Evolutionary conservation across 1,140 invertebrate species (phyloP).

Genomic region (Bombus pascuorum): DNA sequence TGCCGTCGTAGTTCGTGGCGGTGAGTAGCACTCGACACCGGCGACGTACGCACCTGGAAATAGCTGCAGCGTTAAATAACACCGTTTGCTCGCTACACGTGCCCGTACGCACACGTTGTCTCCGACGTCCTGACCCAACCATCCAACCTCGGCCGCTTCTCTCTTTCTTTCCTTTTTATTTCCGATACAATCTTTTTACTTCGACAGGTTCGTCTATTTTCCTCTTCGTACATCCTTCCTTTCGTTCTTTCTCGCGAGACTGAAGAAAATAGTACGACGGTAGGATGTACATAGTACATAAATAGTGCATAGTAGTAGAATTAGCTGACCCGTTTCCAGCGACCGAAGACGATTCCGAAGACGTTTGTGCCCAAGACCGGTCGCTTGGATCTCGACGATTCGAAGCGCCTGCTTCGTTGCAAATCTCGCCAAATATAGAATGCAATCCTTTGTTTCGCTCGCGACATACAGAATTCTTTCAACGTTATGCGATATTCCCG

Average conservation of each 20-base stretch:
- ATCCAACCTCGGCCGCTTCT: too few relatives aligned
- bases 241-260: too few relatives aligned
- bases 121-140: too few relatives aligned
- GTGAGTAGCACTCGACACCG: conserved; percentile 46
- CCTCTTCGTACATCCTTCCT: too few relatives aligned
- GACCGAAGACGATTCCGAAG: background rate
- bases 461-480: background rate
- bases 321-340: background rate
- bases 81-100: conserved; percentile 25
- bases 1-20: conserved; percentile 23
- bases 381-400: background rate
- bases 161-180: background rate
- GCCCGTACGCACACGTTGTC: background rate
- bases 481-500: background rate
- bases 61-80: conserved; percentile 52
- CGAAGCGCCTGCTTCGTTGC: background rate
- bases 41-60: conserved; percentile 49
- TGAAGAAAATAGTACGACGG: too few relatives aligned
- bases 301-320: too few relatives aligned
- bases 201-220: too few relatives aligned
- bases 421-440: conserved; percentile 2
- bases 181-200: too few relatives aligned
- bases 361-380: background rate
- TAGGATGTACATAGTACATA: too few relatives aligned
- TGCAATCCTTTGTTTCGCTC: background rate